Base-by-base conservation (phyloP, 1,140 invertebrate genomes). In the Macrobrachium nipponense region DNA sequence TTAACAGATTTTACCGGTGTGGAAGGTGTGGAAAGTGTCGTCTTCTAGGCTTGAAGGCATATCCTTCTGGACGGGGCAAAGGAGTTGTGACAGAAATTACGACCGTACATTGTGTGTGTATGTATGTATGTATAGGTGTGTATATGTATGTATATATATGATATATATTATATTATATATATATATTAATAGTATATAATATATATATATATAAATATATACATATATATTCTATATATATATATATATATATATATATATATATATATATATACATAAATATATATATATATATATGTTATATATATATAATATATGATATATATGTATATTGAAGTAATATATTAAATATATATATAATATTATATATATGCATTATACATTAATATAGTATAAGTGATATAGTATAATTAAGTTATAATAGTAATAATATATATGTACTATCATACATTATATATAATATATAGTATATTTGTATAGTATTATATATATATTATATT, bases 61-160 rank as follows among this genome's bases (percentile, higher is more conserved):
- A 1, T 36, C 27, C 4, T 36, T 36, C 12, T 51, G 51, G 12
- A 12, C 51, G 12, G 51, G 12, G 51, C 51, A 0, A 0, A 51
- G 12, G 12, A 51, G 51, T 0, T 0, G 51, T 10, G 12, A 51
- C 51, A 51, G 51, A 51, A 3, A 51, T 8, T 51, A 7, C 12
- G 7, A 51, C 8, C 12, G 51, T 51, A 10, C 51, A 6, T 51
- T 6, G 3, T 20, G 70, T n/a, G 66, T 70, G 66, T 70, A 10
- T 70, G 66, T 70, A 10, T 72, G 68, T 72, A n/a, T 72, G 68
- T 72, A n/a, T n/a, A n/a, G n/a, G 68, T 72, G 68, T 36, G 4
- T 36, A 36, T 4, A 36, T 51, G 12, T 15, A 66, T 7, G 12
- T 15, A 66, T 27, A 66, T 15, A 66, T 27, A 66, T 10, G n/a